Base-by-base conservation (phyloP, 2,888 invertebrate genomes). In the Synergus itoensis region DNA sequence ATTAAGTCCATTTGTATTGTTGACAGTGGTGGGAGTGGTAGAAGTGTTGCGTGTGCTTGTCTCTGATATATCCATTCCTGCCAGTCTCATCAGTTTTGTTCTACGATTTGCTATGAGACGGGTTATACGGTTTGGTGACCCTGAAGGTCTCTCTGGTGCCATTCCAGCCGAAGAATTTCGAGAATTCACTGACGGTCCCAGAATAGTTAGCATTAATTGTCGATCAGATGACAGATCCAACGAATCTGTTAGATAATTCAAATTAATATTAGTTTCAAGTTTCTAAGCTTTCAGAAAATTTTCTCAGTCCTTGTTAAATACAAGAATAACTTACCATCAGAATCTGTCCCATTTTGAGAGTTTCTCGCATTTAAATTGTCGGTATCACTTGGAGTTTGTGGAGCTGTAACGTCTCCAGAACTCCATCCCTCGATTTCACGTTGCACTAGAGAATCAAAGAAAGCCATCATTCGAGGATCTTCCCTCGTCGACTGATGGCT, bases 401-500 rank as follows among this genome's bases (percentile, higher is more conserved):
- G 88, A 14, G 87, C 85, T 1, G 88, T 86, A 18, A 87, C 82
- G 81, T 94, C 94, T 76, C 94, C 95, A 0, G 94, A 95, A 75
- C 95, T 93, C 94, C 96, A 97, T 4, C 95, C 95, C 92, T 98
- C 98, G 82, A 98, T 95, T 91, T 98, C 98, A 63, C 98, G 95
- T 91, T 98, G 98, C 43, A 99, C 97, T 36, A 98, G 93, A 14
- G 97, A 97, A 93, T 99, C 98, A 89, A 99, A 99, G 93, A 98
- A 98, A 45, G 98, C 98, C 96, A 99, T 96, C 98, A 99, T 99
- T 77, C 97, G 94, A 0, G 97, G 96, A 92, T 99, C 98, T 92
- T 99, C 98, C 77, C 95, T 94, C 0, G 96, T 97, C 11, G 97
- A 98, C 88, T 97, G 96, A 85, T 97, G 96, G 87, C 96, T 96